Evolutionary conservation across 2,113 vertebrate species (phyloP).

Genomic region (Lasiurus cinereus): DNA sequence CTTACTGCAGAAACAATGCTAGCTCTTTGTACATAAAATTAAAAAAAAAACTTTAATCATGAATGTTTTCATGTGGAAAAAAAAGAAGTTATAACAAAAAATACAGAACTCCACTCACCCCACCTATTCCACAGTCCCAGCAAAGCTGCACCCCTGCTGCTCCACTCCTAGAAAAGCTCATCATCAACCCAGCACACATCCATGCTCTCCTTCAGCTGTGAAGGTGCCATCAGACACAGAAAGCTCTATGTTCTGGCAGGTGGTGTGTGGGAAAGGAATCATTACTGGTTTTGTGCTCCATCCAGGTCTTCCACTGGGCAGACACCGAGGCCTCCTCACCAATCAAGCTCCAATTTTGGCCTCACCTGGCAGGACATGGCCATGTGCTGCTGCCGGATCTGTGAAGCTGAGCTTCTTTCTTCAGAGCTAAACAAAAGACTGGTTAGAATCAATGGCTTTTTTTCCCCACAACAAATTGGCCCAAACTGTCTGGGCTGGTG

Average conservation of each 20-base stretch:
- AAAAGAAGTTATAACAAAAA: not conserved
- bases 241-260: not conserved
- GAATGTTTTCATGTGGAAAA: not conserved
- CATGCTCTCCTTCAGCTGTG: not conserved
- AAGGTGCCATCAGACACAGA: not conserved
- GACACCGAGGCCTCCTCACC: not conserved
- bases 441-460: not conserved
- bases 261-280: not conserved
- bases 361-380: not conserved
- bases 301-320: not conserved
- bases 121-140: not conserved
- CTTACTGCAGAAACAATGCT: not conserved
- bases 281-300: not conserved
- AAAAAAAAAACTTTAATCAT: not conserved
- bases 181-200: not conserved
- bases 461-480: not conserved
- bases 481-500: not conserved
- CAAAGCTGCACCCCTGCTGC: not conserved
- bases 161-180: not conserved
- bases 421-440: not conserved
- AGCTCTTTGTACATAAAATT: not conserved
- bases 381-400: not conserved
- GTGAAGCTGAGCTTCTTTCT: not conserved
- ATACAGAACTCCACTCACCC: not conserved
- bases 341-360: not conserved